A percentile compares a stretch with the other conserved stretches of the same genome.
phyloP scores from a whole-genome alignment of 2,113 vertebrate genomes.

The Cardinalis cardinalis region DNA sequence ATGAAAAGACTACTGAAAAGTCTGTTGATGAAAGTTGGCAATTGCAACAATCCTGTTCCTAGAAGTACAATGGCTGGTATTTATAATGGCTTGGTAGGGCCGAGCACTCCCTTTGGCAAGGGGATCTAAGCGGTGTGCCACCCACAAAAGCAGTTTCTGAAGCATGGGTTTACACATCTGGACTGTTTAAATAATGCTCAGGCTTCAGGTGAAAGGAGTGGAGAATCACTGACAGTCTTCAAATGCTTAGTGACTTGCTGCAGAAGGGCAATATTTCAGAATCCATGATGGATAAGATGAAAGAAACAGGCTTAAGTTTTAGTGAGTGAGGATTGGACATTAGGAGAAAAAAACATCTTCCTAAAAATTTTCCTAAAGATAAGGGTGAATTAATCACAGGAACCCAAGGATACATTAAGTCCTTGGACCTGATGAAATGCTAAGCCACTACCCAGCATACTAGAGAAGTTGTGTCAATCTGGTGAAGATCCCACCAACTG shows the following conservation, averaged over 20 bases:
- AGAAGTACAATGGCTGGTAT: not conserved
- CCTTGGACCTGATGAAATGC: not conserved
- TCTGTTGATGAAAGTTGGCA: not conserved
- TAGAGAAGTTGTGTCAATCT: not conserved
- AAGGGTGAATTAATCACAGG: not conserved
- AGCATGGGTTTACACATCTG: not conserved
- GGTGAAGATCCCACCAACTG: not conserved
- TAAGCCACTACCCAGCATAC: not conserved
- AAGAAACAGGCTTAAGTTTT: not conserved
- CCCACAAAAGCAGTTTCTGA: not conserved
- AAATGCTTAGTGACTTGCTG: not conserved
- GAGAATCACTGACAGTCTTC: not conserved
- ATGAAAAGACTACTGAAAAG: not conserved
- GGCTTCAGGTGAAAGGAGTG: not conserved
- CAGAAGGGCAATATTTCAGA: not conserved
- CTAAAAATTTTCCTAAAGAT: not conserved
- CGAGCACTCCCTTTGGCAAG: not conserved
- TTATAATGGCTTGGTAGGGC: not conserved
- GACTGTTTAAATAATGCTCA: not conserved
- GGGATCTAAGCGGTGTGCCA: fast-evolving
- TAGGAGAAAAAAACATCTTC: not conserved
- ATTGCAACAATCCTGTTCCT: not conserved
- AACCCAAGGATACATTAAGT: not conserved
- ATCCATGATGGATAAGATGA: not conserved
- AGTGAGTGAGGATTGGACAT: not conserved